A percentile compares a stretch with the other conserved stretches of the same genome.
Conservation (phyloP, 2,797 vertebrate species). For the Merluccius polli region DNA sequence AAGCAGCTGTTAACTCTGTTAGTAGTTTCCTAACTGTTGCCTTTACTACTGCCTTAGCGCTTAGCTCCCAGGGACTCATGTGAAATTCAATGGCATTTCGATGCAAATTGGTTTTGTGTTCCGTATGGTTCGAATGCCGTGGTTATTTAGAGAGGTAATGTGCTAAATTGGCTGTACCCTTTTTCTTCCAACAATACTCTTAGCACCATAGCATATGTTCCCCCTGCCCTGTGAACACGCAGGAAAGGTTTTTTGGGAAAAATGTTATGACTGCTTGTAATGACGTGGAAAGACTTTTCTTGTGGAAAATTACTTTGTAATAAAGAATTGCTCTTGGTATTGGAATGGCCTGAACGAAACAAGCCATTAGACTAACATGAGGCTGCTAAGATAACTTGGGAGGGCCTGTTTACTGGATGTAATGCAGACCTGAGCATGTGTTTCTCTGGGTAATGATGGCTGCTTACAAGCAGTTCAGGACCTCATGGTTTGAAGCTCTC, state of each 20-base stretch:
- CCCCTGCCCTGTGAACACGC: neutral
- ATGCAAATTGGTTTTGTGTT: slow-evolving; percentile 28
- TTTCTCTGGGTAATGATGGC: neutral
- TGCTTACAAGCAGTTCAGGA: neutral
- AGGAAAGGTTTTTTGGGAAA: neutral
- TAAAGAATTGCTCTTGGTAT: neutral
- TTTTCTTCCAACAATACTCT: neutral
- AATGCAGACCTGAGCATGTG: neutral
- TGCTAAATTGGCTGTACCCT: slow-evolving; percentile 3
- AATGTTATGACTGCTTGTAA: neutral
- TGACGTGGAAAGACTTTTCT: neutral
- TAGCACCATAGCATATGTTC: neutral
- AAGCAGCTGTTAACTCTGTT: neutral
- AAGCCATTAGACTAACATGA: neutral
- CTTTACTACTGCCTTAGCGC: neutral
- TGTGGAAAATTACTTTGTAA: neutral
- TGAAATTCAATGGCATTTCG: slow-evolving; percentile 27
- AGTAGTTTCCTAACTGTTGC: neutral
- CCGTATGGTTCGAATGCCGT: slow-evolving; percentile 24
- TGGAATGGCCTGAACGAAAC: neutral
- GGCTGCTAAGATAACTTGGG: neutral
- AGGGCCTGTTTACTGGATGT: neutral
- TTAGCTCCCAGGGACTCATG: slow-evolving; percentile 1
- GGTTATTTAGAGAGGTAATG: slow-evolving; percentile 33
- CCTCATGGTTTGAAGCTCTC: neutral